Evolutionary conservation across 2,888 invertebrate species (phyloP), one percentile per base, ranked within the genome.

Genomic region (Cerastoderma edule): DNA sequence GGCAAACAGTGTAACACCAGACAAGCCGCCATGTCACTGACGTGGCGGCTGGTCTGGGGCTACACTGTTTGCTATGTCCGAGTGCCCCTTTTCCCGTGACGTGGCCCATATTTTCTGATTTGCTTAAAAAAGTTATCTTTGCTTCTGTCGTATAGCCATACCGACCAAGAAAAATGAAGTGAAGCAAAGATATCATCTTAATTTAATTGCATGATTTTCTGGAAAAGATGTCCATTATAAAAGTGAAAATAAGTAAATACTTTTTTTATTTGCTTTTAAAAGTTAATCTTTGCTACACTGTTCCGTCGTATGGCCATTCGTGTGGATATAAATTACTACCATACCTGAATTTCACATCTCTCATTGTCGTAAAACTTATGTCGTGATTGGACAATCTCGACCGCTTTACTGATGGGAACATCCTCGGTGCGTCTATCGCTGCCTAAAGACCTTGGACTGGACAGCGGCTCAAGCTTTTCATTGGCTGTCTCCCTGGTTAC

Each of bases 361-460:
- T 60, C 60, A 32, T 60, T 33, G 27, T 56, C 32, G 46, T 75
- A 75, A 27, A 75, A 80, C 24, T 67, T 69, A 16, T 50, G 63
- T 35, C 79, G 70, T 30, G 79, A 80, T 39, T 67, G 54, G 2
- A 71, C 68, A 19, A 80, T 75, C 24, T 80, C 75, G 4, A 80
- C 73, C 3, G 79, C 79, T 13, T 60, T 56, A 16, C 65, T 66
- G 1, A 80, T 73, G 22, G 73, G 66, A 10, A 56, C 32, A 30
- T 76, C 65, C 1, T 30, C 71, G 13, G 71, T 30, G 6, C 60
- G 33, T 48, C 24, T 56, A 24, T 60, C 60, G n/a, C 33, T 60
- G 33, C 39, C 22, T n/a, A 60, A 27, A 1, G 53, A 66, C 10
- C 30, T 46, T 13, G 46, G 65, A 32, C 69, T 60, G 16, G 44